Evolutionary conservation across 2,888 invertebrate species (phyloP), one percentile per base, ranked within the genome.

Genomic region (Incurvaria masculella): DNA sequence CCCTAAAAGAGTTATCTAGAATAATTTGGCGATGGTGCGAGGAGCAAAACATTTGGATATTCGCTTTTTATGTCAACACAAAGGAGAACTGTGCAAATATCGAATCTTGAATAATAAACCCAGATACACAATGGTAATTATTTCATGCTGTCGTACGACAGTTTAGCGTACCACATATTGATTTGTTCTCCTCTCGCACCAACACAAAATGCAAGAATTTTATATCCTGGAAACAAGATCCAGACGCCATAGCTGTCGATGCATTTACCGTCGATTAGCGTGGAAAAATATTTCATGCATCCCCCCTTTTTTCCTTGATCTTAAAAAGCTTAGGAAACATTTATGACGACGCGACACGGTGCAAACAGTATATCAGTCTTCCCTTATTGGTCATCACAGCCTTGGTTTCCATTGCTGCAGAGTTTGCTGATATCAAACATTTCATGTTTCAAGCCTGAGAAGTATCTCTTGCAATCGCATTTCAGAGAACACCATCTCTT

Each of bases 221-320:
- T 23, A 23, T 23, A 5, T 23, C 6, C 10, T 23, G 23, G 47
- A 21, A 47, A 33, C 21, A 11, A 33, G 47, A 47, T 17, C 42
- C 47, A 8, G 33, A 42, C 21, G 42, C 47, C 16, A 42, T 11
- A 1, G 27, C 21, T 3, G 21, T 47, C 14, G 26, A 47, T n/a
- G 47, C 47, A 8, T 47, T 47, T 21, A 47, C 47, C 8, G n/a
- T 47, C 33, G 16, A 10, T 21, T 47, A 42, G 47, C 5, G 16
- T 14, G 16, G 14, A 2, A 1, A 20, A 11, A 33, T 21, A 4
- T 47, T 47, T 21, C 42, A 47, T 38, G 47, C 39, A 14, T 47
- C 42, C 19, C 47, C 47, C 10, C 47, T 42, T 4, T 47, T 47
- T 40, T 14, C 42, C 4, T 10, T 47, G n/a, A 42, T 47, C 16